Base-by-base conservation (phyloP, 2,797 vertebrate genomes). In the Lithobates sylvaticus region DNA sequence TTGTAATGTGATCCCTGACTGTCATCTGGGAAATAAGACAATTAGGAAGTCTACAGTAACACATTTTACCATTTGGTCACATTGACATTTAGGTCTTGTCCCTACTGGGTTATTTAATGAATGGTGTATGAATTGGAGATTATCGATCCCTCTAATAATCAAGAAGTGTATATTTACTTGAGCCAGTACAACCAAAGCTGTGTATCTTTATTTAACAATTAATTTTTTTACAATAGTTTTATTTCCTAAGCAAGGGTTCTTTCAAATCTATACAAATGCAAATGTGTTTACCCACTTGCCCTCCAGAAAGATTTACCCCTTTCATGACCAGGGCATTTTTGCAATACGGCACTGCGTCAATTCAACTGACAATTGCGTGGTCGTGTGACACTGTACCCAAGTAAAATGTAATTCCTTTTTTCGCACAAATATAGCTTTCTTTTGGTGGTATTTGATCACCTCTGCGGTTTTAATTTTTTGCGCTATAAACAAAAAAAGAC, bases 21-120 rank as follows among this genome's bases (percentile, higher is more conserved):
- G 65, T 29, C 26, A 67, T 67, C 65, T 67, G 65, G 65, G 65
- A 67, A 67, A 67, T 67, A n/a, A 67, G 26, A 67, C 65, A 67
- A 67, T 67, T 67, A 67, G 65, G n/a, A 27, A 29, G 26, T 67
- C 65, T 67, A 29, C 65, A 27, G 65, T 67, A 67, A 67, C 65
- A 67, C 65, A 67, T 29, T 67, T 26, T 29, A 27, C 2, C 65
- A 27, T 67, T 67, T 27, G n/a, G 65, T 29, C 65, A 67, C 65
- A 67, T 26, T 67, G 64, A 65, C 64, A 27, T 65, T n/a, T 26
- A 29, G 65, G 65, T 67, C 65, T 26, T 67, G 65, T 67, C 65
- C 65, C 65, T 29, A 67, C 65, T 29, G 65, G 65, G 26, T 10
- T 67, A 67, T 27, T 27, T 29, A 67, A 26, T 67, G 65, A 67